Evolutionary conservation across 2,888 invertebrate genomes (phyloP).

Genomic region (Hypena proboscidalis): DNA sequence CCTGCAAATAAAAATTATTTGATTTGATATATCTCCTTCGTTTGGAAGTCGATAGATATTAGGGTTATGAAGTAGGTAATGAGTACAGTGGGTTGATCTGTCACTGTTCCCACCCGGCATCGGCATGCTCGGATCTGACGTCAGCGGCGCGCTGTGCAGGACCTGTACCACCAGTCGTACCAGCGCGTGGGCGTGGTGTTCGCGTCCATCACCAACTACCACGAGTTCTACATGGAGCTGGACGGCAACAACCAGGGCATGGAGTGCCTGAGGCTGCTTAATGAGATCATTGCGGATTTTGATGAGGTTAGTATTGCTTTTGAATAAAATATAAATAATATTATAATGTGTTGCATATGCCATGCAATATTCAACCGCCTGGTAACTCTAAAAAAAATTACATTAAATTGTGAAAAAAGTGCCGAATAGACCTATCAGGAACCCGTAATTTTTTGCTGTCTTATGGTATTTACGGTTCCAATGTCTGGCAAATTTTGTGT

Average conservation of each 20-base stretch:
- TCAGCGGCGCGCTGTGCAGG: constrained; percentile 77
- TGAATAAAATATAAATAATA: not conserved
- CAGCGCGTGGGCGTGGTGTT: constrained; percentile 96
- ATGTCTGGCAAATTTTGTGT: no score
- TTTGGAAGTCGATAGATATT: no score
- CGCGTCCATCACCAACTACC: constrained; percentile 97
- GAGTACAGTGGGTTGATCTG: constrained; percentile 19
- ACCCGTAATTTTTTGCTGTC: no score
- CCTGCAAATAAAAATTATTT: no score
- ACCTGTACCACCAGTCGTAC: constrained; percentile 97
- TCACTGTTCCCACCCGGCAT: constrained; percentile 55
- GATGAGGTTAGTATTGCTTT: constrained; percentile 88
- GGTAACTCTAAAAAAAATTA: no score
- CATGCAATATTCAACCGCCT: no score
- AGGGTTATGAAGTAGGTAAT: not conserved
- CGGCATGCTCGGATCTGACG: constrained; percentile 45
- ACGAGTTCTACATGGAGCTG: constrained; percentile 96
- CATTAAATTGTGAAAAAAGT: no score
- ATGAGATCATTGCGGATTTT: constrained; percentile 97
- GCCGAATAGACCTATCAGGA: no score
- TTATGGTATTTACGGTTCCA: no score
- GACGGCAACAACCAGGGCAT: constrained; percentile 97
- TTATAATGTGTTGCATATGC: no score
- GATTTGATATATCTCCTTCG: no score
- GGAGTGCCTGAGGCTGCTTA: constrained; percentile 94